These are phyloP conservation scores for Caloenas nicobarica DNA, from an alignment of 2,113 vertebrate species.

Conservation along the genomic window DNA sequence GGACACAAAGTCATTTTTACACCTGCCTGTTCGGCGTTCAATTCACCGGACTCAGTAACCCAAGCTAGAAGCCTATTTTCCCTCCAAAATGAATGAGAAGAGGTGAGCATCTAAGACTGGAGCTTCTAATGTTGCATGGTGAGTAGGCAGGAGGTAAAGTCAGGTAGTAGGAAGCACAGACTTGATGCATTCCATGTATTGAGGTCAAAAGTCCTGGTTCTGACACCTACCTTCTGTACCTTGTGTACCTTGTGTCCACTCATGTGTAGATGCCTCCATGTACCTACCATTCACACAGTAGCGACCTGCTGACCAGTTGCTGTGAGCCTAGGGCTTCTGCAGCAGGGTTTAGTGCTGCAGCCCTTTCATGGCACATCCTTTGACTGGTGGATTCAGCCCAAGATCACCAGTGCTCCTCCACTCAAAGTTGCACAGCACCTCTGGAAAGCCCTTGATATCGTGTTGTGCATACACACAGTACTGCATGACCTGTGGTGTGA, in stretches of 20 bases:
- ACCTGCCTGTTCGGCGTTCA: neutral
- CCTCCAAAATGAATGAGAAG: neutral
- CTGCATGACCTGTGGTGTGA: neutral
- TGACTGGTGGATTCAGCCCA: neutral
- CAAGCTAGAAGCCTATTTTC: neutral
- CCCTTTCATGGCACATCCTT: neutral
- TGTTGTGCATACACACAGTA: rapidly evolving
- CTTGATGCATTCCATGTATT: rapidly evolving
- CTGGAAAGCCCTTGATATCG: neutral
- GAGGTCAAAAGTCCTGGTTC: neutral
- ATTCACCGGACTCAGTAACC: neutral
- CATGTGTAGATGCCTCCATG: neutral
- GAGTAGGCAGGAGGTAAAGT: neutral
- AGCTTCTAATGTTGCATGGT: neutral
- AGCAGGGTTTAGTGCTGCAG: neutral
- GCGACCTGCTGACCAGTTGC: neutral
- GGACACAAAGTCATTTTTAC: neutral
- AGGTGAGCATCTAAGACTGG: neutral
- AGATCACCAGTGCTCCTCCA: neutral
- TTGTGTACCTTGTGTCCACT: neutral
- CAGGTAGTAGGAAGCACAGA: neutral
- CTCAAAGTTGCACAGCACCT: neutral
- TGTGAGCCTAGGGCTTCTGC: neutral
- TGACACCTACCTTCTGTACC: neutral
- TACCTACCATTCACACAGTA: neutral